A percentile compares a stretch with the other conserved stretches of the same genome.
phyloP scores from a whole-genome alignment of 2,113 vertebrate genomes.

The Bagarius yarrelli region DNA sequence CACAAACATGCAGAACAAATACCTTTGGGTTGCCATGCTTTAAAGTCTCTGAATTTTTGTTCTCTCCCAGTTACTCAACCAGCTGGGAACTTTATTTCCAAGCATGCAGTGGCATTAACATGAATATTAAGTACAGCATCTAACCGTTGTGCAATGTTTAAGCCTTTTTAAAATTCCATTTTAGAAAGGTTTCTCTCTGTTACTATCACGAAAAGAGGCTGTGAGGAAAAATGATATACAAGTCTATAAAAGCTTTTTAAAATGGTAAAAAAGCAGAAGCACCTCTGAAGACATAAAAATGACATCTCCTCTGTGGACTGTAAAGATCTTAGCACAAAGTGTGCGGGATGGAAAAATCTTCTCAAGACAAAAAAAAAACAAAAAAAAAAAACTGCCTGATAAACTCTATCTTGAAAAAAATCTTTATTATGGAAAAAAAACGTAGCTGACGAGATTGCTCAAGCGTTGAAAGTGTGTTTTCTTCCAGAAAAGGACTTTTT shows the following conservation, averaged over 20 bases:
- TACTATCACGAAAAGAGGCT: constrained; percentile 32
- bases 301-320: constrained; percentile 35
- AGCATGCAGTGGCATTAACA: constrained; percentile 9
- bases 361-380: constrained; percentile 34
- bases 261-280: constrained; percentile 57
- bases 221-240: constrained; percentile 66
- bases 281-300: constrained; percentile 47
- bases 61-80: constrained; percentile 31
- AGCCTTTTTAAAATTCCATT: constrained; percentile 39
- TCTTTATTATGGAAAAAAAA: background rate
- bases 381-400: too few relatives aligned
- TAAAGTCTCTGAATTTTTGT: constrained; percentile 47
- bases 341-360: constrained; percentile 41
- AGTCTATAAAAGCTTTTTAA: constrained; percentile 56
- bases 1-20: constrained; percentile 44
- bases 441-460: background rate
- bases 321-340: constrained; percentile 42
- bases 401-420: background rate
- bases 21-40: constrained; percentile 39
- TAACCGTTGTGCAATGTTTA: background rate
- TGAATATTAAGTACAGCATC: constrained; percentile 15
- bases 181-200: constrained; percentile 39
- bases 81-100: constrained; percentile 25
- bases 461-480: constrained; percentile 10
- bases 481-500: constrained; percentile 8